A percentile compares a stretch with the other conserved stretches of the same genome.
These are phyloP conservation scores for Parotia lawesii DNA, from an alignment of 2,113 vertebrate species.

Conservation along the genomic window DNA sequence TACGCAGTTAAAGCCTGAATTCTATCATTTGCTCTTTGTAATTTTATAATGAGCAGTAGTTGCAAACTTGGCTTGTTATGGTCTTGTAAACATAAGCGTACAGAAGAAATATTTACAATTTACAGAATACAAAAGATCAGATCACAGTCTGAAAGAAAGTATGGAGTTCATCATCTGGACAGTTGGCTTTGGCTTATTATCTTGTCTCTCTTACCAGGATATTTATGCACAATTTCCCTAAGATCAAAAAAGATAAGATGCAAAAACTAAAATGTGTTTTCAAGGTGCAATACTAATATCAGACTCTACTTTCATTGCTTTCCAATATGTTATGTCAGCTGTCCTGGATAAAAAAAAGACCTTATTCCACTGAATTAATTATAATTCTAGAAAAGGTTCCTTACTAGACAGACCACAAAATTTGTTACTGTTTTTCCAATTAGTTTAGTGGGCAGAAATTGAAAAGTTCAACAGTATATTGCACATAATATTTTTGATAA, in stretches of 20 bases:
- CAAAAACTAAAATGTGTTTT: neutral
- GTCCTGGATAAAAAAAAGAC: neutral
- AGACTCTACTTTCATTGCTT: neutral
- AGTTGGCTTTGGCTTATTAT: neutral
- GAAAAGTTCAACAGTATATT: neutral
- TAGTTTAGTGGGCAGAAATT: neutral
- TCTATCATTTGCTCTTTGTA: neutral
- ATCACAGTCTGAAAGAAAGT: neutral
- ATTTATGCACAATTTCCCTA: neutral
- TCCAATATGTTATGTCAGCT: neutral
- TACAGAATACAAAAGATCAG: neutral
- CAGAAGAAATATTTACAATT: neutral
- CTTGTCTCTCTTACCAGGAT: neutral
- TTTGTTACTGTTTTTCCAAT: neutral
- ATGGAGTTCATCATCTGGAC: neutral
- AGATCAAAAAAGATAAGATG: neutral
- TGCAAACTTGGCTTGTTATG: neutral
- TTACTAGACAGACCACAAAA: neutral
- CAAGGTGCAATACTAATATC: neutral
- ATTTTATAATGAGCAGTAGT: neutral
- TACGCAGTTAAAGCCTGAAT: neutral
- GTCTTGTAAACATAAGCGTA: neutral
- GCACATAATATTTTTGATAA: neutral
- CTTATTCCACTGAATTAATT: neutral
- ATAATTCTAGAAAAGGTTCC: neutral